Conservation (phyloP, 2,113 vertebrate species). For the Anas platyrhynchos region DNA sequence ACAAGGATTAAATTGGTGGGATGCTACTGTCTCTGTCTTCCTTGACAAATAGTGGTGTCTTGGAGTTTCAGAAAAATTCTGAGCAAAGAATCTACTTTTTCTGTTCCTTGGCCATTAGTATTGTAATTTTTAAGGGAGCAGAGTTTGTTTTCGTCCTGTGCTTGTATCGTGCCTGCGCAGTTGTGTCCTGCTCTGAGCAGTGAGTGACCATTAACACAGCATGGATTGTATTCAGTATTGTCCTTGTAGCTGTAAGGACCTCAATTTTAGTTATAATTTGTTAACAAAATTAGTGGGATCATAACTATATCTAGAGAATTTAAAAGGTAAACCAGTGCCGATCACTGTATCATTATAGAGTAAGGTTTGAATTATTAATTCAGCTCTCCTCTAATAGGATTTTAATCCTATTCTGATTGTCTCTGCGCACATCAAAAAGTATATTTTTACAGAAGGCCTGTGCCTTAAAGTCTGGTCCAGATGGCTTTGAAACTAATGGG, state of each 20-base stretch:
- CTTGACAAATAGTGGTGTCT: neutral
- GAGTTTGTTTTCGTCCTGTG: neutral
- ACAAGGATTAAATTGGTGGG: neutral
- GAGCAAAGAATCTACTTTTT: neutral
- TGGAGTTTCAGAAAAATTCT: neutral
- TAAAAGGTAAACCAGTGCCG: neutral
- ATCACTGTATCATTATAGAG: neutral
- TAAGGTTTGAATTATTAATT: neutral
- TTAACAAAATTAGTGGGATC: constrained; percentile 25
- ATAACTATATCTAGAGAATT: neutral
- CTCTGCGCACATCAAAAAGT: neutral
- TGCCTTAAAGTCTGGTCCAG: neutral
- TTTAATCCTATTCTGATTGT: constrained; percentile 53
- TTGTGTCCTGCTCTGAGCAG: neutral
- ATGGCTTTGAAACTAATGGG: constrained; percentile 20
- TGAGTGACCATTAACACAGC: neutral
- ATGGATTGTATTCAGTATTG: neutral
- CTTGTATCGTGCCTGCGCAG: neutral
- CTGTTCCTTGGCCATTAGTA: neutral
- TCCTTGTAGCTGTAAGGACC: neutral
- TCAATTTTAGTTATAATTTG: neutral
- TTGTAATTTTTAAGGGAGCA: neutral
- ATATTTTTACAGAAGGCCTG: neutral
- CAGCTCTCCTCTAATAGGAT: constrained; percentile 6
- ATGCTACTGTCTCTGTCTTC: neutral